Percentiles rank a stretch among this genome's conserved stretches.
Evolutionary conservation across 1,140 invertebrate genomes (phyloP).

Genomic region (Cydia pomonella): DNA sequence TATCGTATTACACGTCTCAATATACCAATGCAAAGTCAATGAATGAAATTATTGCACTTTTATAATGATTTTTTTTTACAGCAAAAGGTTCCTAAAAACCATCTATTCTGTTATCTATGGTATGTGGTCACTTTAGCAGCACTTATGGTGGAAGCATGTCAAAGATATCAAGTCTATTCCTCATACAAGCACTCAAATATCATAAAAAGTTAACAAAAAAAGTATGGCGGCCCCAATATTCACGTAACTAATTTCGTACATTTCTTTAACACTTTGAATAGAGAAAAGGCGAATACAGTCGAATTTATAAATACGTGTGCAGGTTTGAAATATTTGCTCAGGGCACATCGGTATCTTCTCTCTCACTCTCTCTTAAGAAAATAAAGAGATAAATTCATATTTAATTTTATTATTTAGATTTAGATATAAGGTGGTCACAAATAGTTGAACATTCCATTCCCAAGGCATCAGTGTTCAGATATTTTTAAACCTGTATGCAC

Average conservation of each 20-base stretch:
- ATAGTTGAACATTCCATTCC: too few relatives aligned
- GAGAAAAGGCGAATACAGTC: neutral
- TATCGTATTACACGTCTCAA: too few relatives aligned
- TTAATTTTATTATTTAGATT: too few relatives aligned
- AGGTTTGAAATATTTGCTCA: neutral
- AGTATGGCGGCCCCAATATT: neutral
- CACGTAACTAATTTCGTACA: neutral
- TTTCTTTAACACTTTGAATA: neutral
- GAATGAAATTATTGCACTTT: too few relatives aligned
- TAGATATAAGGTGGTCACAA: neutral
- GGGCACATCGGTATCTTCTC: too few relatives aligned
- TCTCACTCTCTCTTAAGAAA: too few relatives aligned
- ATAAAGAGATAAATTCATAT: too few relatives aligned
- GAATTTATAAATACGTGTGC: neutral
- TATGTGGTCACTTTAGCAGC: slow-evolving; percentile 17
- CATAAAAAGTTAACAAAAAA: neutral
- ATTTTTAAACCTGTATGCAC: neutral
- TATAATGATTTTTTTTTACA: too few relatives aligned
- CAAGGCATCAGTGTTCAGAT: too few relatives aligned
- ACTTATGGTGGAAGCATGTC: neutral
- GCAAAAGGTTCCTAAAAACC: neutral
- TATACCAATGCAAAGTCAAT: too few relatives aligned
- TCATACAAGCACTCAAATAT: neutral
- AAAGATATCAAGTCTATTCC: neutral
- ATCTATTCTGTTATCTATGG: slow-evolving; percentile 20